A percentile compares a stretch with the other conserved stretches of the same genome.
Evolutionary conservation across 2,888 invertebrate genomes (phyloP).

Genomic region (Poecilobothrus nobilitatus): DNA sequence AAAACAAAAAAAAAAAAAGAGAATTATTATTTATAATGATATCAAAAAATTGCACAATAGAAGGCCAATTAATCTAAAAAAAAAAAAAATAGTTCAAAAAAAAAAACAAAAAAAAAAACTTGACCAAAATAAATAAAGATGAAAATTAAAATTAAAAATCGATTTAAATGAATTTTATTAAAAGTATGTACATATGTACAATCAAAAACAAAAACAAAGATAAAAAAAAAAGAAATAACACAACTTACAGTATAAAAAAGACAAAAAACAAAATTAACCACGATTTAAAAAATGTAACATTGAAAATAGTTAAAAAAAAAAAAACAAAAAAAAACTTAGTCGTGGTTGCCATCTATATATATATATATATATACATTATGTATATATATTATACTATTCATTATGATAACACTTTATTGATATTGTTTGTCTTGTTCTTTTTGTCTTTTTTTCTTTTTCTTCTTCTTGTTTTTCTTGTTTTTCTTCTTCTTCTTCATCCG

Average conservation of each 20-base stretch:
- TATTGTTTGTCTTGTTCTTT: too few relatives aligned
- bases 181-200: too few relatives aligned
- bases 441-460: too few relatives aligned
- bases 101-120: neutral
- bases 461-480: too few relatives aligned
- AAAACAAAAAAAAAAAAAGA: too few relatives aligned
- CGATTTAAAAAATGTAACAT: neutral
- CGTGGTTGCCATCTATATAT: constrained; percentile 2
- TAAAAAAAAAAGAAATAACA: too few relatives aligned
- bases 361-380: too few relatives aligned
- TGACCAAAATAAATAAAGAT: neutral
- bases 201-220: too few relatives aligned
- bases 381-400: too few relatives aligned
- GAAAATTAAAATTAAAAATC: neutral
- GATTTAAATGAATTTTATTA: neutral
- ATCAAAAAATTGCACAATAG: neutral
- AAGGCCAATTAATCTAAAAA: neutral
- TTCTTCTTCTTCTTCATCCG: too few relatives aligned
- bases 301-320: neutral
- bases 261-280: neutral
- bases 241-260: too few relatives aligned
- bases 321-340: neutral
- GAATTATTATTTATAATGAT: constrained; percentile 3
- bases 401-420: neutral
- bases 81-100: neutral